phyloP scores from a whole-genome alignment of 2,797 vertebrate genomes.

The Alca torda region DNA sequence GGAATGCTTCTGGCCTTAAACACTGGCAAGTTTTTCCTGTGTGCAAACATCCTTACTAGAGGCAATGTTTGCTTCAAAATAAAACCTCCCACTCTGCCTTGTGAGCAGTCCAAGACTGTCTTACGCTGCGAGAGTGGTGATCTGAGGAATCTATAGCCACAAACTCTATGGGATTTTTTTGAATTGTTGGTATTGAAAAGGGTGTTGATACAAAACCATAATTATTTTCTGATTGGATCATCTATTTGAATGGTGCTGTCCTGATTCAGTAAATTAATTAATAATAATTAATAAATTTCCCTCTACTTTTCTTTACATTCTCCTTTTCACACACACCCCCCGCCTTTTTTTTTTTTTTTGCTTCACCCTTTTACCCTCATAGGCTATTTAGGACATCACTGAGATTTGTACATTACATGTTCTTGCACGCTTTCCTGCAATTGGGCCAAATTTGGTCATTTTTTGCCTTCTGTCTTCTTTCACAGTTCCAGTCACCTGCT shows the following conservation, averaged over 20 bases:
- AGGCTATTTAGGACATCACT: neutral
- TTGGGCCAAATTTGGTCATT: too few relatives aligned
- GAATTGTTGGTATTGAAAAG: neutral
- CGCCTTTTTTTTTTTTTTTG: too few relatives aligned
- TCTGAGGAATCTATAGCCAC: neutral
- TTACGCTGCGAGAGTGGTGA: neutral
- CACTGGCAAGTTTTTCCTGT: neutral
- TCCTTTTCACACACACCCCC: too few relatives aligned
- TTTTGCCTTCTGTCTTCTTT: neutral
- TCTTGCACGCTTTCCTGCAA: neutral
- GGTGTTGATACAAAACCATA: neutral
- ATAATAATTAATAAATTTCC: too few relatives aligned
- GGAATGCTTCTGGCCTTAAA: constrained; percentile 6
- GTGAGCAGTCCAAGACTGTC: neutral
- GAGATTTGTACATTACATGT: neutral
- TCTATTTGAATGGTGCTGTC: neutral
- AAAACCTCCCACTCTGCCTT: neutral
- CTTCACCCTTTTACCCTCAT: neutral
- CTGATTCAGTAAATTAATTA: neutral
- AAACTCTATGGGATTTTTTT: neutral
- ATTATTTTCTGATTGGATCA: neutral
- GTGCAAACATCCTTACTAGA: neutral
- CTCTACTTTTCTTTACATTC: neutral
- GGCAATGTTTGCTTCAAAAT: constrained; percentile 26
- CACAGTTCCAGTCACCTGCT: neutral